A percentile compares a stretch with the other conserved stretches of the same genome.
Evolutionary conservation across 2,113 vertebrate genomes (phyloP).

Genomic region (human (Homo sapiens)): DNA sequence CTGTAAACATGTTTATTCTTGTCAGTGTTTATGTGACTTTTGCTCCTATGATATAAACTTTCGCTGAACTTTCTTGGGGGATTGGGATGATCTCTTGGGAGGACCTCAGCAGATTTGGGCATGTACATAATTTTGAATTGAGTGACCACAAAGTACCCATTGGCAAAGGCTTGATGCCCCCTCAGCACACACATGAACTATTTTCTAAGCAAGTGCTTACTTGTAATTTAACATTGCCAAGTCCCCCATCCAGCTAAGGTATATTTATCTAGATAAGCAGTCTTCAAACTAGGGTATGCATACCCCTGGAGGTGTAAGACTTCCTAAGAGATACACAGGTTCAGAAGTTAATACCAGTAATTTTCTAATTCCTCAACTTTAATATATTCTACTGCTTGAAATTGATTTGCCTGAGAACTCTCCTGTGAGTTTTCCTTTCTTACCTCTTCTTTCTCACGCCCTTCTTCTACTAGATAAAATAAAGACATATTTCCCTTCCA

Average conservation of each 20-base stretch:
- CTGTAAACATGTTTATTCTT: neutral
- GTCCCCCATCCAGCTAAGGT: neutral
- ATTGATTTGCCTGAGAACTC: constrained; percentile 34
- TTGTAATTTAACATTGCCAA: neutral
- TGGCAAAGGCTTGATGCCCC: neutral
- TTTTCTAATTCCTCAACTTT: constrained; percentile 53
- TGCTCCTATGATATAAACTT: neutral
- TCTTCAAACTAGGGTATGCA: neutral
- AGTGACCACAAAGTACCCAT: neutral
- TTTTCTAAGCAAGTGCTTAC: constrained; percentile 30
- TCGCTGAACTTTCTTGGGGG: neutral
- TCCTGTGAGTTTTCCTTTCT: constrained; percentile 47
- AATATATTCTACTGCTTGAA: constrained; percentile 29
- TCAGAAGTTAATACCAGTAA: constrained; percentile 60
- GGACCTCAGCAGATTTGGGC: neutral
- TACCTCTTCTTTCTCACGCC: neutral
- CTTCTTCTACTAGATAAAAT: constrained; percentile 24
- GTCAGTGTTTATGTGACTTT: neutral
- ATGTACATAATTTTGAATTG: neutral
- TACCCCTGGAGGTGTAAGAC: neutral
- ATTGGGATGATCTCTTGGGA: neutral
- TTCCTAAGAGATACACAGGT: constrained; percentile 16
- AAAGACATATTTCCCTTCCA: neutral
- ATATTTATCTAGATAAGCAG: constrained; percentile 50
- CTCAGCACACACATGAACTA: constrained; percentile 19